Evolutionary conservation across 2,888 invertebrate genomes (phyloP), one percentile per base, ranked within the genome.

Genomic region (Polia nebulosa): DNA sequence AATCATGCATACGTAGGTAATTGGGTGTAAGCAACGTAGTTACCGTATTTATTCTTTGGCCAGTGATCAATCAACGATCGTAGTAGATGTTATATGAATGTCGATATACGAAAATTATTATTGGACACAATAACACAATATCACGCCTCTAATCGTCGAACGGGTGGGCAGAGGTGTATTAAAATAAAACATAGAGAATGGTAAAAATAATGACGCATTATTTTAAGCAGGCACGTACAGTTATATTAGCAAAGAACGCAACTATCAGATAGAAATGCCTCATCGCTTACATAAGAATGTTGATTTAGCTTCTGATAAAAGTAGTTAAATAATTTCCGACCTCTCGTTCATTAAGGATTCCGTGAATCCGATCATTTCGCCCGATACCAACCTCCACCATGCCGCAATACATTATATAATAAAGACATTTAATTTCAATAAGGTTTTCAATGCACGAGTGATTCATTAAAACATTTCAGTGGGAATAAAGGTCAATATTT

Each of bases 301-400:
- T 63, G 82, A 88, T 85, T 78, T 73, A 64, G 72, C 69, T 79
- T 76, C 78, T 72, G 86, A 85, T 85, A 83, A 85, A 80, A 53
- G 64, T 62, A 77, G 79, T 85, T 83, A 81, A 85, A 86, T 85
- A 74, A 85, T 85, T 84, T 80, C 80, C 78, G 75, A 82, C 75
- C 74, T 74, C 76, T 82, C 64, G 72, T 85, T 87, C 85, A 86
- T 88, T 87, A 88, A 81, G 63, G 78, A 86, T 88, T 85, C 85
- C 83, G 66, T 73, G 88, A 83, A 86, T 86, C 84, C 57, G 83
- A 83, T 83, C 71, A 77, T 72, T 80, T 75, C 44, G 51, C 55
- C 68, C 53, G 83, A 84, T 84, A 83, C 39, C 58, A 44, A 34
- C 55, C 20, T 32, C 13, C 52, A 32, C 6, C 13, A 49, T 61